These are phyloP conservation scores for Drosophila glabriapex DNA, from an alignment of 2,888 invertebrate species.

Conservation along the genomic window DNA sequence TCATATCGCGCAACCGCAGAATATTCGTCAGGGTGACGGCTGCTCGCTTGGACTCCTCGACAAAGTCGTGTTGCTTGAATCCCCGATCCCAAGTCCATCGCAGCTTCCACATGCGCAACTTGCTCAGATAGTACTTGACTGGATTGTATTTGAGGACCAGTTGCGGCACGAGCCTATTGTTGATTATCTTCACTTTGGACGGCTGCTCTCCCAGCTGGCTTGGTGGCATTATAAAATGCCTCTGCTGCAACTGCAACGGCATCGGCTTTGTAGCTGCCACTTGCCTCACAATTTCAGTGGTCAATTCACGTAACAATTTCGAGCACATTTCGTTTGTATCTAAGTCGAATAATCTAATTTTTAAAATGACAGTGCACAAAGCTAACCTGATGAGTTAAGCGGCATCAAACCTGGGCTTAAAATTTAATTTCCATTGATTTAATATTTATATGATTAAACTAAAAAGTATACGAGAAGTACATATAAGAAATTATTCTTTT, in stretches of 20 bases:
- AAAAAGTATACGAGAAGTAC: neutral
- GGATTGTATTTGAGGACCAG: constrained; percentile 47
- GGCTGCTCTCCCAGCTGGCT: neutral
- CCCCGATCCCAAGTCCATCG: constrained; percentile 58
- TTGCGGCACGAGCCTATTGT: constrained; percentile 38
- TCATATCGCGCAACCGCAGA: constrained; percentile 41
- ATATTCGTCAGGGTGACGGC: constrained; percentile 48
- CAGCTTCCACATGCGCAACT: constrained; percentile 52
- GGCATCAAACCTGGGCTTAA: neutral
- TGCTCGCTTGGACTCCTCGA: constrained; percentile 50
- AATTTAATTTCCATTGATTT: neutral
- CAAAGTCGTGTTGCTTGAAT: constrained; percentile 42
- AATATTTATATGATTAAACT: neutral
- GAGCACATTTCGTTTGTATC: constrained; percentile 35
- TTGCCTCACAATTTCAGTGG: neutral
- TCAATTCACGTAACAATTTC: constrained; percentile 35
- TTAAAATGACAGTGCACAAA: neutral
- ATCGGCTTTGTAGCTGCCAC: neutral
- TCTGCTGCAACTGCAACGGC: constrained; percentile 1
- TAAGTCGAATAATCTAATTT: constrained; percentile 21
- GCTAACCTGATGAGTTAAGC: constrained; percentile 27
- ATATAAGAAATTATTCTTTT: neutral
- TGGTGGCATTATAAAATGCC: constrained; percentile 43
- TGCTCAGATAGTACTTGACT: constrained; percentile 56
- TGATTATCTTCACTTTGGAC: constrained; percentile 25